Base-by-base conservation (phyloP, 2,888 invertebrate species). In the Apamea anceps region DNA sequence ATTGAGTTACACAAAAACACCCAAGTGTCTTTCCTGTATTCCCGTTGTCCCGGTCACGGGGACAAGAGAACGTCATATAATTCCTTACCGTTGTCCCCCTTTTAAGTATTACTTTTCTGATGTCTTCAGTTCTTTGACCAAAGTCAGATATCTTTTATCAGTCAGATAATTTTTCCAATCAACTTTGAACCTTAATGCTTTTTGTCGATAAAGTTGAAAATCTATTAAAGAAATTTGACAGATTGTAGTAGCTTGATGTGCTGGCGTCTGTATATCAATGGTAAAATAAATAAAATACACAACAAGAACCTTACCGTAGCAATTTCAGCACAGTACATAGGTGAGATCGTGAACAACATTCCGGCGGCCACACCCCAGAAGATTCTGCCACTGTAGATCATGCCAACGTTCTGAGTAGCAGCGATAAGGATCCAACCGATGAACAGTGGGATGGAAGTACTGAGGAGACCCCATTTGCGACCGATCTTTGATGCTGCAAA, bases 261-360 rank as follows among this genome's bases (percentile, higher is more conserved):
- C n/a, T n/a, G n/a, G n/a, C n/a, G n/a, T n/a, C n/a, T n/a, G n/a
- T n/a, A n/a, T n/a, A n/a, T n/a, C n/a, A n/a, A 42, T 42, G 42
- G 42, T 42, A 42, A 42, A 42, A 42, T 42, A 42, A 42, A 42
- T 42, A 42, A 60, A n/a, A n/a, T 60, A 60, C 2, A 60, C 57
- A 5, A n/a, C 13, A n/a, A 57, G 0, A 65, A 25, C 2, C 93
- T 95, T 91, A 97, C 98, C 86, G 98, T 98, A 10, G 99, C 97
- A 70, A 99, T 98, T 95, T 99, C 99, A 65, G 98, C 98, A 81
- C 99, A 98, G 95, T 99, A 99, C 97, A 99, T 98, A 0, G 99
- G 99, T 0, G 98, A 97, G 1, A 98, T 97, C 0, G 98, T 98
- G 95, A 98, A 98, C 25, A 98, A 95, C 91, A 98, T 97, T 0